Evolutionary conservation across 2,888 invertebrate genomes (phyloP).

Genomic region (Limnephilus rhombicus): DNA sequence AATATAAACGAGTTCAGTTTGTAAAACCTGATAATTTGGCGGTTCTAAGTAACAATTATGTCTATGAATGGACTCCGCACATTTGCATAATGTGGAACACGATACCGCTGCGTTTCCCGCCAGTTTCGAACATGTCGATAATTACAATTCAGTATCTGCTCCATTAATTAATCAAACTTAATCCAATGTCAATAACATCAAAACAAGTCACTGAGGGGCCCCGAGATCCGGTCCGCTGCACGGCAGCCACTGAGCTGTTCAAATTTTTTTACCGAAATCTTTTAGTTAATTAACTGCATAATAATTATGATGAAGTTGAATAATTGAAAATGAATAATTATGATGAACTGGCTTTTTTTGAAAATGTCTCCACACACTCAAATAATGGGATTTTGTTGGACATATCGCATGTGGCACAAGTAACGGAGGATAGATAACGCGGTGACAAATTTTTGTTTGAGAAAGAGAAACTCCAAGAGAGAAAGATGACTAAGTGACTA

Average conservation of each 20-base stretch:
- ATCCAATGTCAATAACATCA: conserved; percentile 63
- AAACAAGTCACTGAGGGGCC: conserved; percentile 53
- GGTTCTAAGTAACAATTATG: neutral
- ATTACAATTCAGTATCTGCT: conserved; percentile 56
- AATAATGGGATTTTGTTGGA: too few species aligned
- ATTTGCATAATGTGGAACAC: neutral
- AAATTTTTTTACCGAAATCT: conserved; percentile 8
- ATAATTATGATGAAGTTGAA: too few species aligned
- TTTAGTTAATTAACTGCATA: neutral
- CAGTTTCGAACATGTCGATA: conserved; percentile 34
- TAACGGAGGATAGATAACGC: neutral
- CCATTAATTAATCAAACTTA: conserved; percentile 63
- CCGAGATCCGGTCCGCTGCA: conserved; percentile 50
- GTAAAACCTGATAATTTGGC: neutral
- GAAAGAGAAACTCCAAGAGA: too few species aligned
- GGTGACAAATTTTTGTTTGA: too few species aligned
- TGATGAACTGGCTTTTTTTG: too few species aligned
- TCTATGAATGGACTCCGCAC: neutral
- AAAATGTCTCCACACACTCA: too few species aligned
- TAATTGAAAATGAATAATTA: too few species aligned
- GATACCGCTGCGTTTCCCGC: conserved; percentile 23
- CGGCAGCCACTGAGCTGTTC: conserved; percentile 6
- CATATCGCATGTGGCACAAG: neutral
- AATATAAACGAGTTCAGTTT: neutral
- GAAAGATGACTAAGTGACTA: too few species aligned